Conservation (phyloP, 2,113 vertebrate genomes). For the Pelecanoides urinatrix region DNA sequence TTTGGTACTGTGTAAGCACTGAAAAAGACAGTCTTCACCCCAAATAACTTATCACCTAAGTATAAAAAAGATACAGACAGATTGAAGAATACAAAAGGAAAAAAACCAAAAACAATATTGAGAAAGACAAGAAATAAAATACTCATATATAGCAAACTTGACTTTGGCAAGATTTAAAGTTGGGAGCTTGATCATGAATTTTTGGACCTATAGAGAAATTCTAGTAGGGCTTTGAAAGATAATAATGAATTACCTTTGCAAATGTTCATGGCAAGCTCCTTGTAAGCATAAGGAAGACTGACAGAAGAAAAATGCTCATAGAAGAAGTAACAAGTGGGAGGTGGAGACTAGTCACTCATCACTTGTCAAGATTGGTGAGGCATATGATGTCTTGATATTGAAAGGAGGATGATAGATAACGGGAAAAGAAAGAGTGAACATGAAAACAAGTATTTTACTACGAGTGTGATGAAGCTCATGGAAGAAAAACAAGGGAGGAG, state of each 20-base stretch:
- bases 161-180: not conserved
- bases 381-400: not conserved
- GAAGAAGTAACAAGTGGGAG: not conserved
- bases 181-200: not conserved
- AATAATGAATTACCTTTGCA: not conserved
- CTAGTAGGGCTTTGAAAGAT: not conserved
- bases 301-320: not conserved
- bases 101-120: fast-evolving
- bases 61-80: not conserved
- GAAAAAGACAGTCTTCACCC: not conserved
- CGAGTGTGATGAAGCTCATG: not conserved
- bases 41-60: not conserved
- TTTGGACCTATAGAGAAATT: not conserved
- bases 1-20: not conserved
- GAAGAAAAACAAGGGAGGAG: not conserved
- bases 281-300: not conserved
- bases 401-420: not conserved
- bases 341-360: not conserved
- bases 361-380: not conserved
- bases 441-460: slow-evolving; percentile 12
- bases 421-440: not conserved
- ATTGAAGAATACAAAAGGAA: not conserved
- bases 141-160: not conserved
- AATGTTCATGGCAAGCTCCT: not conserved
- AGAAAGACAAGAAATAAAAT: not conserved